Evolutionary conservation across 2,888 invertebrate genomes (phyloP).

Genomic region (Dorcus hopei): DNA sequence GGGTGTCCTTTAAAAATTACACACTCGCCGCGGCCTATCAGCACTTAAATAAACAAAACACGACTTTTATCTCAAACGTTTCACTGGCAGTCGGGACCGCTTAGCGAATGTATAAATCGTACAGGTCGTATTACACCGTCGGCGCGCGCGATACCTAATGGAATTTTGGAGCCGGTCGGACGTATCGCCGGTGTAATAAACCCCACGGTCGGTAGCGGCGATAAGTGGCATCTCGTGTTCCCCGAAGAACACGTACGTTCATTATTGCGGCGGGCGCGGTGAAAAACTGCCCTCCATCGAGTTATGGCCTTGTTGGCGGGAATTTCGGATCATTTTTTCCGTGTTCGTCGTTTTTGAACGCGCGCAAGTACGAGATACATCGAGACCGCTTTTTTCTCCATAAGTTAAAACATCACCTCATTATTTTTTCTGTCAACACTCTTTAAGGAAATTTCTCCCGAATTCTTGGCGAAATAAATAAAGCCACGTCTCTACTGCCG

Average conservation of each 20-base stretch:
- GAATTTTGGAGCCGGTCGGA: conserved; percentile 24
- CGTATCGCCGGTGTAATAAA: conserved; percentile 32
- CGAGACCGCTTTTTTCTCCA: conserved; percentile 25
- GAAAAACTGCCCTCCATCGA: conserved; percentile 31
- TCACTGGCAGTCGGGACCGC: conserved; percentile 41
- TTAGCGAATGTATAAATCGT: conserved; percentile 45
- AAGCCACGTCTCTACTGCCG: background rate
- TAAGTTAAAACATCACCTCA: conserved; percentile 25
- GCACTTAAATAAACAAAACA: conserved; percentile 40
- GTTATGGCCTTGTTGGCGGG: conserved; percentile 32
- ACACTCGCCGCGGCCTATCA: conserved; percentile 34
- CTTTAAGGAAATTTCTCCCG: conserved; percentile 15
- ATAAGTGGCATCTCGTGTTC: conserved; percentile 46
- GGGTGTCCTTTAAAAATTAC: conserved; percentile 36
- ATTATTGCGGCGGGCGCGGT: conserved; percentile 35
- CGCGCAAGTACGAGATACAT: conserved; percentile 14
- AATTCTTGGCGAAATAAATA: conserved; percentile 20
- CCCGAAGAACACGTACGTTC: conserved; percentile 40
- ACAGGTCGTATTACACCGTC: conserved; percentile 25
- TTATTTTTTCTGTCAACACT: conserved; percentile 23
- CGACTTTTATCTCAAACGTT: conserved; percentile 46
- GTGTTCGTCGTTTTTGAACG: conserved; percentile 20
- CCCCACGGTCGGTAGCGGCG: conserved; percentile 39
- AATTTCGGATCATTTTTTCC: conserved; percentile 30
- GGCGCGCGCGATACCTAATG: conserved; percentile 15